These are phyloP conservation scores for Euwallacea similis DNA, from an alignment of 1,140 invertebrate genomes.

Conservation along the genomic window DNA sequence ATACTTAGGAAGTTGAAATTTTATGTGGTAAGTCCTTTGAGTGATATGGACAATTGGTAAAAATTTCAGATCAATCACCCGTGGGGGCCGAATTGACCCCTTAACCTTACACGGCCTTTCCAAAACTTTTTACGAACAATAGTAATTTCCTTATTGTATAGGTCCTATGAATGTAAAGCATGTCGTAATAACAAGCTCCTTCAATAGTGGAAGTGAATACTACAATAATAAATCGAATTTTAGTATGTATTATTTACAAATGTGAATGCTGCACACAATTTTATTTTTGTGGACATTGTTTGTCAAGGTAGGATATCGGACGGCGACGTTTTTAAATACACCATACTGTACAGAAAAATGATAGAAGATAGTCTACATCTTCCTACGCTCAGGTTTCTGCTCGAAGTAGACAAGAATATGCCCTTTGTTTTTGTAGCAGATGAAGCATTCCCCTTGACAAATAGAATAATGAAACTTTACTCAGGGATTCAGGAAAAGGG, in stretches of 20 bases:
- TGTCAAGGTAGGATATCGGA: constrained; percentile 47
- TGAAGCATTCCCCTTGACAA: constrained; percentile 48
- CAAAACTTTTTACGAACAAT: too few species aligned
- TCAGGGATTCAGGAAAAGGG: constrained; percentile 24
- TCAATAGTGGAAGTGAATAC: constrained; percentile 39
- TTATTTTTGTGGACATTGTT: constrained; percentile 47
- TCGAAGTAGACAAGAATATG: constrained; percentile 35
- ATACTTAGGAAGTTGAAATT: too few species aligned
- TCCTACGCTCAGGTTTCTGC: constrained; percentile 38
- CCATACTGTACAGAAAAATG: constrained; percentile 38
- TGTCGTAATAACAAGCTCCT: constrained; percentile 39
- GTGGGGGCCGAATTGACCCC: too few species aligned
- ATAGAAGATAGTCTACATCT: constrained; percentile 43
- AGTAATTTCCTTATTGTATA: constrained; percentile 43
- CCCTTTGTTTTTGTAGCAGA: constrained; percentile 51
- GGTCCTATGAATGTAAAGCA: constrained; percentile 47
- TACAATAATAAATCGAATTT: constrained; percentile 46
- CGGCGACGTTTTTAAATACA: constrained; percentile 41
- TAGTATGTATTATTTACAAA: constrained; percentile 44
- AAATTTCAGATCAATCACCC: too few species aligned
- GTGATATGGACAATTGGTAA: too few species aligned
- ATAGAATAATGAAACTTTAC: constrained; percentile 31
- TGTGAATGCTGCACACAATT: not conserved
- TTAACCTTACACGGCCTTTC: too few species aligned
- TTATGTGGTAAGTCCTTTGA: too few species aligned